Conservation (phyloP, 2,888 invertebrate genomes). For the Stenchaetothrips biformis region DNA sequence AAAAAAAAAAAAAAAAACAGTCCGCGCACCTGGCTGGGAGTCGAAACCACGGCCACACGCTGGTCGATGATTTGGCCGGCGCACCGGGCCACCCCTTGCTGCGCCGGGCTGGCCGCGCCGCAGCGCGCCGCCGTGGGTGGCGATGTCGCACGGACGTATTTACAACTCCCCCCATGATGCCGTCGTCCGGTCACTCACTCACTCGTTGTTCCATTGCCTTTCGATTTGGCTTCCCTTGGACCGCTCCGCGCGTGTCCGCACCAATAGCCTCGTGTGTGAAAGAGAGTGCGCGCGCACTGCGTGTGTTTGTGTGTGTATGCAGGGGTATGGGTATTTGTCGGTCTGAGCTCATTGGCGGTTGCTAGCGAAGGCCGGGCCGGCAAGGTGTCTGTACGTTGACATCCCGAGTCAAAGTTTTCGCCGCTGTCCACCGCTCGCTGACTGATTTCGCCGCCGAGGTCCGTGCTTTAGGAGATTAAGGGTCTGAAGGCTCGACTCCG, state of each 20-base stretch:
- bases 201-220: neutral
- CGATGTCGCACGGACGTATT: constrained; percentile 11
- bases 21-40: too few species aligned
- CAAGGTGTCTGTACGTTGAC: too few species aligned
- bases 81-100: too few species aligned
- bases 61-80: too few species aligned
- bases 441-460: too few species aligned
- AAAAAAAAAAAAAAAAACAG: too few species aligned
- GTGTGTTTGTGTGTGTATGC: neutral
- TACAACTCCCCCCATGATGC: neutral
- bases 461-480: too few species aligned
- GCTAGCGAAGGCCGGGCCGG: too few species aligned
- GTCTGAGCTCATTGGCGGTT: neutral
- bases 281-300: neutral
- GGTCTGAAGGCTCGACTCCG: too few species aligned
- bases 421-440: too few species aligned
- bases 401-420: too few species aligned
- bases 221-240: neutral
- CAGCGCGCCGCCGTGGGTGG: neutral
- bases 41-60: too few species aligned
- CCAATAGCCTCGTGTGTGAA: neutral
- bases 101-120: neutral
- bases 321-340: neutral
- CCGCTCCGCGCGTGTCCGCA: neutral
- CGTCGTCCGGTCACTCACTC: neutral